Conservation (phyloP, 2,888 invertebrate genomes). For the Hymenopus coronatus region DNA sequence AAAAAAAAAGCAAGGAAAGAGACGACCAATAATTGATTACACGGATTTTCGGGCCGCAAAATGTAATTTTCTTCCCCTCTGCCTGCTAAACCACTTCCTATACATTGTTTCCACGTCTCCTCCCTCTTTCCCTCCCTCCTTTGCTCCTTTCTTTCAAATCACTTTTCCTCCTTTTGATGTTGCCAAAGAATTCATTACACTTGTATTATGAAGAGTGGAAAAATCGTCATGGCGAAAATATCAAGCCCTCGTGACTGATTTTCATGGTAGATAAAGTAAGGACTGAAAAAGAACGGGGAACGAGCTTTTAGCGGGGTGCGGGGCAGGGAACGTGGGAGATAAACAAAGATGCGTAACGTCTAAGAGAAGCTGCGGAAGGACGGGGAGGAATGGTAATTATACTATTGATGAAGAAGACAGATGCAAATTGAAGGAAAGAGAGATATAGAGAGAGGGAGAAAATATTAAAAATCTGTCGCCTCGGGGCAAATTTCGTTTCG, state of each 20-base stretch:
- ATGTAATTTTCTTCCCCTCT: conserved; percentile 17
- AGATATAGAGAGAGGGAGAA: neutral
- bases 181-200: conserved; percentile 27
- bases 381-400: conserved; percentile 8
- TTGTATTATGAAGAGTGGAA: conserved; percentile 23
- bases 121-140: neutral
- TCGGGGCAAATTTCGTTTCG: neutral
- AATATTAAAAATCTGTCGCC: neutral
- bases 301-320: no score
- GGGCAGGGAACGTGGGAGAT: neutral
- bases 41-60: conserved; percentile 16
- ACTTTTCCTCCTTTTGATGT: conserved; percentile 26
- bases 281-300: neutral
- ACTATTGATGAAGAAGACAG: conserved; percentile 21
- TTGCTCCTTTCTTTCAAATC: conserved; percentile 10
- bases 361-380: neutral
- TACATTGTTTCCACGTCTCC: neutral
- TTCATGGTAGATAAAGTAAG: conserved; percentile 13
- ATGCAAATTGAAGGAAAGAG: conserved; percentile 13
- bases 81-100: neutral
- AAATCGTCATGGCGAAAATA: conserved; percentile 13
- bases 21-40: conserved; percentile 25
- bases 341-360: neutral
- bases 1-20: neutral
- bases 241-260: conserved; percentile 8